phyloP scores from a whole-genome alignment of 2,113 vertebrate species.

The Cathartes aura region DNA sequence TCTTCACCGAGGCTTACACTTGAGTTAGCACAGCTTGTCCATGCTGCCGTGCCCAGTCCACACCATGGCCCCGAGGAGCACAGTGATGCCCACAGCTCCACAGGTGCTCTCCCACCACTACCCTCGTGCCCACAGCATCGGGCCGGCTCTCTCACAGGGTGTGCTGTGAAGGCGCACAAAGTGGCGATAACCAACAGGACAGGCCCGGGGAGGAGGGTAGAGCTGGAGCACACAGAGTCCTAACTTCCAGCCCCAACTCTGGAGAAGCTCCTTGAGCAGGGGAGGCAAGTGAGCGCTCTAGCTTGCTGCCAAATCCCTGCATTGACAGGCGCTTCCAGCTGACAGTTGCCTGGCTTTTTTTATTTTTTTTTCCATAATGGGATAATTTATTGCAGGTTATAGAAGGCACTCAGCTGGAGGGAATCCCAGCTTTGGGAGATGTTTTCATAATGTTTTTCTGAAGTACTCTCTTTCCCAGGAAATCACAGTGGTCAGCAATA shows the following conservation, averaged over 20 bases:
- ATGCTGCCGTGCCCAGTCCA: accelerated
- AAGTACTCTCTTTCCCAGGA: neutral
- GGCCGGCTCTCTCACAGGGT: accelerated
- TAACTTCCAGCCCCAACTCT: neutral
- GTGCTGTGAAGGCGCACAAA: accelerated
- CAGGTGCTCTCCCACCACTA: neutral
- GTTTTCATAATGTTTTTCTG: constrained; percentile 22
- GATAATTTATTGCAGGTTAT: constrained; percentile 30
- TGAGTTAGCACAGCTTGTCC: neutral
- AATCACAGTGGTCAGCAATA: neutral
- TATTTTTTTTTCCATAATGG: neutral
- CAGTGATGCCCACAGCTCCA: neutral
- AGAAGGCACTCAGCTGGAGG: constrained; percentile 33
- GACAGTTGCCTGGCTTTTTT: neutral
- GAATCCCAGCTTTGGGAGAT: constrained; percentile 30
- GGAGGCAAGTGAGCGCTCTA: neutral
- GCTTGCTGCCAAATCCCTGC: neutral
- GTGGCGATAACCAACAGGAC: neutral
- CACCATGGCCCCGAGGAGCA: accelerated
- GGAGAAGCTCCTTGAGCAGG: neutral
- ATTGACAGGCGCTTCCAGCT: neutral
- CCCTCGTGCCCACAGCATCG: accelerated
- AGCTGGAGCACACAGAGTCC: neutral
- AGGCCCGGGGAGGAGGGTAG: neutral
- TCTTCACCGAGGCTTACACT: neutral